These are phyloP conservation scores for Meandrusa payeni DNA, from an alignment of 2,888 invertebrate species.

Conservation along the genomic window DNA sequence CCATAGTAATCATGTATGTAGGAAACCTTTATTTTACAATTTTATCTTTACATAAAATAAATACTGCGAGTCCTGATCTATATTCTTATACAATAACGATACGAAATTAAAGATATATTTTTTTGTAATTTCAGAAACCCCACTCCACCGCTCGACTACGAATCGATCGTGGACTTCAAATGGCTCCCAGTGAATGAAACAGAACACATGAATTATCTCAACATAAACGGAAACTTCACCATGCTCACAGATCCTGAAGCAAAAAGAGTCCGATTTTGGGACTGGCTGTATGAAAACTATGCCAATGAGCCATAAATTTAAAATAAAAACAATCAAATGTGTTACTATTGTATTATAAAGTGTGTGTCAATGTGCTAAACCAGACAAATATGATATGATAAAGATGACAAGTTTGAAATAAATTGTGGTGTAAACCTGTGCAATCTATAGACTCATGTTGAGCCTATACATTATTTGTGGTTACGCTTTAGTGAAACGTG, in stretches of 20 bases:
- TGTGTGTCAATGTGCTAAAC: too few species aligned
- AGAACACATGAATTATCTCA: conserved; percentile 64
- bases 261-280: conserved; percentile 80
- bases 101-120: too few species aligned
- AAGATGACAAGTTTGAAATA: too few species aligned
- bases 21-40: too few species aligned
- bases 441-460: conserved; percentile 1
- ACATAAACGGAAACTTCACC: conserved; percentile 77
- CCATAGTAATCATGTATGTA: too few species aligned
- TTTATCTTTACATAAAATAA: too few species aligned
- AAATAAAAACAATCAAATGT: conserved; percentile 6
- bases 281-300: conserved; percentile 67
- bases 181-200: conserved; percentile 76
- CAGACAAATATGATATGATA: too few species aligned
- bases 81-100: too few species aligned
- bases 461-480: not conserved
- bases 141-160: conserved; percentile 74
- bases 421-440: too few species aligned
- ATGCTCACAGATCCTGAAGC: conserved; percentile 74
- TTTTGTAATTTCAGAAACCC: conserved; percentile 61
- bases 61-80: too few species aligned
- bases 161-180: conserved; percentile 68
- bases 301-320: conserved; percentile 28
- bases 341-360: not conserved
- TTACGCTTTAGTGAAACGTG: not conserved